A percentile compares a stretch with the other conserved stretches of the same genome.
Evolutionary conservation across 2,113 vertebrate species (phyloP).

Genomic region (Eleginops maclovinus): DNA sequence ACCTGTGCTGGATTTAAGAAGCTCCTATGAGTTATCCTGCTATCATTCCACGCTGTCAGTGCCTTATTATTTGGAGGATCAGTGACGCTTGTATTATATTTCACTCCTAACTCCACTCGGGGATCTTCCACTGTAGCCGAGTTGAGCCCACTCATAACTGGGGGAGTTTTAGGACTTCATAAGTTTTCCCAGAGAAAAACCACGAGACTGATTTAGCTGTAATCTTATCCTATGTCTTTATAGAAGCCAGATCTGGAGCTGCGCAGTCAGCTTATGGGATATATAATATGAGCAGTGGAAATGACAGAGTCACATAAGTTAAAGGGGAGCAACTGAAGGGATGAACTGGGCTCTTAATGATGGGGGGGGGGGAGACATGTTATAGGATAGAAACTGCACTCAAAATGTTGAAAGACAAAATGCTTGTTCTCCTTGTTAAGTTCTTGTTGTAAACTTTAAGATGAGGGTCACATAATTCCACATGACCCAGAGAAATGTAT

Average conservation of each 20-base stretch:
- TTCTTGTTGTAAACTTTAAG: no score
- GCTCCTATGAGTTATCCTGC: slow-evolving; percentile 93
- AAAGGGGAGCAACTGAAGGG: slow-evolving; percentile 30
- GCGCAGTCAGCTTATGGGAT: slow-evolving; percentile 46
- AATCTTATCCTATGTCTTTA: slow-evolving; percentile 87
- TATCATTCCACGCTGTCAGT: slow-evolving; percentile 94
- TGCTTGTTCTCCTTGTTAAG: no score
- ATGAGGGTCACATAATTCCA: no score
- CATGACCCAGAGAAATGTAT: no score
- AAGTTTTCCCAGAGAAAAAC: slow-evolving; percentile 84
- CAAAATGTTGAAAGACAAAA: not conserved
- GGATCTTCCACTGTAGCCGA: slow-evolving; percentile 72
- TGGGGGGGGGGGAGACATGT: not conserved
- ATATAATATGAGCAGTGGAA: slow-evolving; percentile 64
- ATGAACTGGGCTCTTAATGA: slow-evolving; percentile 36
- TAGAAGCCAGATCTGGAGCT: slow-evolving; percentile 83
- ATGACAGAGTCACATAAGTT: slow-evolving; percentile 64
- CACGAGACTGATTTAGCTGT: slow-evolving; percentile 85
- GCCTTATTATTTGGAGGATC: slow-evolving; percentile 92
- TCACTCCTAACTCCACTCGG: slow-evolving; percentile 83
- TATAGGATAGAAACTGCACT: not conserved
- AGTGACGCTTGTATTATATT: slow-evolving; percentile 91
- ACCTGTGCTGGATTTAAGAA: slow-evolving; percentile 89
- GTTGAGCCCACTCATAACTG: slow-evolving; percentile 82
- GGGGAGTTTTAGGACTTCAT: slow-evolving; percentile 84